phyloP scores from a whole-genome alignment of 2,113 vertebrate species.

The Phaethornis superciliosus region DNA sequence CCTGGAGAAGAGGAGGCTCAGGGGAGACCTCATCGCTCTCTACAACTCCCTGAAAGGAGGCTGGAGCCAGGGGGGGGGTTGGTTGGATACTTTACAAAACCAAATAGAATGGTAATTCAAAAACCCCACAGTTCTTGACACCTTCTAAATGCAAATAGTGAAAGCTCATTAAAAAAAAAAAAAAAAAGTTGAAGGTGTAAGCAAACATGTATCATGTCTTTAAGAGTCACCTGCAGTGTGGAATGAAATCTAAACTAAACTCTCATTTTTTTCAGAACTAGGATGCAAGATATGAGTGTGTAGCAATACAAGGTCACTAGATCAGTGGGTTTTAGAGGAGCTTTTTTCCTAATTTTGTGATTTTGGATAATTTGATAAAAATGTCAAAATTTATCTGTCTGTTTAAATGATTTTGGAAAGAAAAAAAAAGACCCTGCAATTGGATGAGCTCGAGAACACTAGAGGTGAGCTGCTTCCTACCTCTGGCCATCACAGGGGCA shows the following conservation, averaged over 20 bases:
- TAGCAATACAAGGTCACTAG: neutral
- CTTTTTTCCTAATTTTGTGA: neutral
- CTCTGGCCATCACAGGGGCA: too few species aligned
- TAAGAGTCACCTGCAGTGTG: neutral
- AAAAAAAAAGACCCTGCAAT: too few species aligned
- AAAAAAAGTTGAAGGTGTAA: neutral
- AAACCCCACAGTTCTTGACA: neutral
- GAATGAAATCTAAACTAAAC: neutral
- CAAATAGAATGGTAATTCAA: neutral
- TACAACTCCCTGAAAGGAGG: too few species aligned
- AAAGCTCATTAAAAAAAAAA: neutral
- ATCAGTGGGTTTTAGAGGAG: neutral
- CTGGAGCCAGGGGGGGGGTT: too few species aligned
- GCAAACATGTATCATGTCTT: accelerated
- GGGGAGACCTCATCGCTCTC: too few species aligned
- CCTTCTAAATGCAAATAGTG: neutral
- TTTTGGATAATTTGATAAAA: neutral
- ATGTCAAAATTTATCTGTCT: neutral
- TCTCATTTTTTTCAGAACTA: neutral
- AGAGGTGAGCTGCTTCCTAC: too few species aligned
- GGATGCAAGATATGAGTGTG: neutral
- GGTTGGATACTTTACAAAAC: neutral
- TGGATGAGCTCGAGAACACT: too few species aligned
- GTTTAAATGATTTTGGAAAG: neutral
- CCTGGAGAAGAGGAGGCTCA: too few species aligned